Evolutionary conservation across 2,888 invertebrate species (phyloP).

Genomic region (Conomelus anceps): DNA sequence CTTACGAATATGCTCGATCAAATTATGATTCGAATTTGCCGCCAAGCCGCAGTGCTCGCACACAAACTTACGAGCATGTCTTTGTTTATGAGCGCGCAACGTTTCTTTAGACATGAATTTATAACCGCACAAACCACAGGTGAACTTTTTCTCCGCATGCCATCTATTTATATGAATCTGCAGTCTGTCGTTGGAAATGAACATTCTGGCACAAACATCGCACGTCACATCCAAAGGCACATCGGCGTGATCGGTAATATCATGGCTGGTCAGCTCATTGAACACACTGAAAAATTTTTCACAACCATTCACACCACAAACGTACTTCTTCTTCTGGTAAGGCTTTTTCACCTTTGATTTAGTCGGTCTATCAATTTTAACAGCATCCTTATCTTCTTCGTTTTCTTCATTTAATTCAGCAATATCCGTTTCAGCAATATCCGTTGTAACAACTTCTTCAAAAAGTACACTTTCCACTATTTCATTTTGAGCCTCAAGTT

Average conservation of each 20-base stretch:
- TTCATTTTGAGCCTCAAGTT: neutral
- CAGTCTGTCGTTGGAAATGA: conserved; percentile 22
- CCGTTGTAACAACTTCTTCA: neutral
- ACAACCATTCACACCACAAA: conserved; percentile 23
- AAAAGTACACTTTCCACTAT: neutral
- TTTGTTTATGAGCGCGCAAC: conserved; percentile 22
- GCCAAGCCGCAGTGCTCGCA: conserved; percentile 22
- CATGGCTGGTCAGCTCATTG: conserved; percentile 24
- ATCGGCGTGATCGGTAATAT: conserved; percentile 24
- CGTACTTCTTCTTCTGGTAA: conserved; percentile 25
- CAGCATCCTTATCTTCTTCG: neutral
- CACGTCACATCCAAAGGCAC: conserved; percentile 26
- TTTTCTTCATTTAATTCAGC: neutral
- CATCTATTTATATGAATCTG: conserved; percentile 23
- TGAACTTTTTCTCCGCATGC: conserved; percentile 18
- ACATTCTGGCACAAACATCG: conserved; percentile 27
- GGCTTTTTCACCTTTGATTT: neutral
- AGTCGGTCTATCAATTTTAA: neutral
- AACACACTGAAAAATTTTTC: conserved; percentile 22
- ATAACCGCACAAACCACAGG: conserved; percentile 5
- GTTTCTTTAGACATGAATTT: conserved; percentile 26
- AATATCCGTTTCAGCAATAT: neutral
- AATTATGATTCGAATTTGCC: conserved; percentile 20
- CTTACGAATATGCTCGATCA: conserved; percentile 24
- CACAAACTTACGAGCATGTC: conserved; percentile 23